Percentiles rank a stretch among this genome's conserved stretches.
Evolutionary conservation across 2,113 vertebrate species (phyloP).

Genomic region (Ascaphus truei): DNA sequence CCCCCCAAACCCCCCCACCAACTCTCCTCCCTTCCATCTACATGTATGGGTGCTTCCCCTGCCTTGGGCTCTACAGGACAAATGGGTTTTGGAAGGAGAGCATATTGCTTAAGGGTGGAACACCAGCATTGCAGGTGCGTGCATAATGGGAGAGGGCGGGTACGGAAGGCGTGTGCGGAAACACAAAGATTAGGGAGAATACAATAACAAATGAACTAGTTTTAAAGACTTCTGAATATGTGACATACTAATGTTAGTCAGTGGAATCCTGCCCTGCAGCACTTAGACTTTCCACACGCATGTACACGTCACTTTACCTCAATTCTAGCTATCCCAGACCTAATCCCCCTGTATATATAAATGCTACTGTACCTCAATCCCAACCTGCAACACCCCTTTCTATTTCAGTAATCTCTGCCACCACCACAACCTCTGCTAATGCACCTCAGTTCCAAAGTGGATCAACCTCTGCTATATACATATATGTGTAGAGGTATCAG

Average conservation of each 20-base stretch:
- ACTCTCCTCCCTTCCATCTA: neutral
- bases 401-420: no score
- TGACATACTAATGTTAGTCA: neutral
- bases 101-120: constrained; percentile 23
- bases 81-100: constrained; percentile 31
- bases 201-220: constrained; percentile 19
- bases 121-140: constrained; percentile 33
- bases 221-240: neutral
- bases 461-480: no score
- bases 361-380: neutral
- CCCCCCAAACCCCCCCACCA: neutral
- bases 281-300: constrained; percentile 12
- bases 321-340: neutral
- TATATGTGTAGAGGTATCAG: no score
- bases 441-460: neutral
- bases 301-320: neutral
- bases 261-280: constrained; percentile 6
- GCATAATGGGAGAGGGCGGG: constrained; percentile 24
- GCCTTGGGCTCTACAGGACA: constrained; percentile 16
- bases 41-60: constrained; percentile 3
- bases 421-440: neutral
- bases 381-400: no score
- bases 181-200: constrained; percentile 12
- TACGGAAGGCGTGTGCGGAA: constrained; percentile 21
- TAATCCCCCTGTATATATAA: neutral